These are phyloP conservation scores for Drosophila ohnishii DNA, from an alignment of 1,140 invertebrate genomes.

Conservation along the genomic window DNA sequence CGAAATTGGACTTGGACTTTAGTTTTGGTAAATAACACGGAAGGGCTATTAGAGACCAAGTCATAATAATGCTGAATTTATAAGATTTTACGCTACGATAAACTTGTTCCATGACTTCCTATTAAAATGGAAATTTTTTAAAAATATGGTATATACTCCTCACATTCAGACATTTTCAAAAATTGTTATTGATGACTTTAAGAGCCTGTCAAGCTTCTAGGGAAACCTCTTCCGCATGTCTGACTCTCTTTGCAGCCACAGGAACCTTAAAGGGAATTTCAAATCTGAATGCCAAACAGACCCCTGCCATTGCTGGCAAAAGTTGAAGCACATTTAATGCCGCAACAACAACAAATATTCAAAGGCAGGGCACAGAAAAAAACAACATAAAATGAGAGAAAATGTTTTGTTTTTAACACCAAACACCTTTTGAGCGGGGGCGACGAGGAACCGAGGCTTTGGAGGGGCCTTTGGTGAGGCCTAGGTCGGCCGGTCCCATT, in stretches of 20 bases:
- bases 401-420: conserved; percentile 79
- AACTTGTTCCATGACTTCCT: neutral
- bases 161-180: neutral
- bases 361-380: conserved; percentile 28
- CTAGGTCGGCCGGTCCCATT: conserved; percentile 60
- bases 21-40: conserved; percentile 36
- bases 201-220: neutral
- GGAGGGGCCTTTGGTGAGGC: conserved; percentile 13
- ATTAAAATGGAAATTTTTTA: neutral
- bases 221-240: conserved; percentile 21
- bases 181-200: neutral
- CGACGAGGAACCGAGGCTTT: neutral
- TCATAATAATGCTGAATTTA: neutral
- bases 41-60: neutral
- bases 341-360: conserved; percentile 33
- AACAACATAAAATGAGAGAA: conserved; percentile 51
- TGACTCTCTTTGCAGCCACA: conserved; percentile 1
- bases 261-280: conserved; percentile 29
- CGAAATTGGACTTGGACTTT: conserved; percentile 27
- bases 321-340: conserved; percentile 74
- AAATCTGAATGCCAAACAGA: conserved; percentile 16
- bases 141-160: too few relatives aligned
- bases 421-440: conserved; percentile 71
- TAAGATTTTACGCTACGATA: neutral
- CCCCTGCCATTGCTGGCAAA: conserved; percentile 37